phyloP scores from a whole-genome alignment of 2,113 vertebrate species.

The Noctilio leporinus region DNA sequence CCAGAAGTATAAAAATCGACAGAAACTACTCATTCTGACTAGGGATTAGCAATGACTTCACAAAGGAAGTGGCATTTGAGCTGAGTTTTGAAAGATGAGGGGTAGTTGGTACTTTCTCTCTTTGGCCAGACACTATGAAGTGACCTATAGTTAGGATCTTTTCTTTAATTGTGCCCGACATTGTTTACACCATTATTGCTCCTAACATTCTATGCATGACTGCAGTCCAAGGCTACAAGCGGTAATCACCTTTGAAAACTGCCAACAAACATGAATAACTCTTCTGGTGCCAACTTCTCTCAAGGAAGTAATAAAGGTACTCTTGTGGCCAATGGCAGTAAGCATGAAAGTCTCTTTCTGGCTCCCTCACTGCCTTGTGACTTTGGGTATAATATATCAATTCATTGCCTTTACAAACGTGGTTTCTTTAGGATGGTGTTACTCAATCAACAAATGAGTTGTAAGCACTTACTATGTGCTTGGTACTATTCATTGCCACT shows the following conservation, averaged over 20 bases:
- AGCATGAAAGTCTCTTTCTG: not conserved
- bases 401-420: not conserved
- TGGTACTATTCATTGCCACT: not conserved
- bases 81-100: not conserved
- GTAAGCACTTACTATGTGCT: not conserved
- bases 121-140: not conserved
- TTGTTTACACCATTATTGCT: not conserved
- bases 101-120: not conserved
- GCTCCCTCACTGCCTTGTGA: slow-evolving; percentile 17
- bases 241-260: slow-evolving; percentile 45
- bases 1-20: not conserved
- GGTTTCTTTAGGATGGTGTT: not conserved
- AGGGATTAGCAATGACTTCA: not conserved
- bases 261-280: slow-evolving; percentile 43
- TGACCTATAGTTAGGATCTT: not conserved
- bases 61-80: not conserved
- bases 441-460: not conserved
- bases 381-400: not conserved
- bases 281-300: slow-evolving; percentile 39
- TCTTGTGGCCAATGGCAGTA: slow-evolving; percentile 11
- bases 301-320: slow-evolving; percentile 62
- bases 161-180: not conserved
- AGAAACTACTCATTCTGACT: not conserved
- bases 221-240: slow-evolving; percentile 8
- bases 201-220: not conserved